Percentiles rank a stretch among this genome's conserved stretches.
phyloP scores from a whole-genome alignment of 2,797 vertebrate species.

The Poecilia picta region DNA sequence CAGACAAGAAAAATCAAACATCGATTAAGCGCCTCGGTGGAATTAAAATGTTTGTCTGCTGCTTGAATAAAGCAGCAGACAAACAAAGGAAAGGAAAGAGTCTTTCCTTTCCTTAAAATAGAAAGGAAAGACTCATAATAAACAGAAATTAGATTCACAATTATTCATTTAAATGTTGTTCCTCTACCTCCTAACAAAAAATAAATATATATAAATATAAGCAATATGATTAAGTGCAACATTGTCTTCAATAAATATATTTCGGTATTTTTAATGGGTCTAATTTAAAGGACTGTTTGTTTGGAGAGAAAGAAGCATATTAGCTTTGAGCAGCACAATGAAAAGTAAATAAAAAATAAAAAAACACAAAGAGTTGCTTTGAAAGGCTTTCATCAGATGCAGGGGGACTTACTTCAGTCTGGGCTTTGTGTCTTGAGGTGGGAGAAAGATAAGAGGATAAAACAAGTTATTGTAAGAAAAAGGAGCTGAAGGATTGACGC shows the following conservation, averaged over 20 bases:
- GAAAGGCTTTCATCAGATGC: constrained; percentile 2
- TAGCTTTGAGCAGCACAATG: not conserved
- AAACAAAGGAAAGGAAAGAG: too few relatives aligned
- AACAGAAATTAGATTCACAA: not conserved
- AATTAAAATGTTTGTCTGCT: not conserved
- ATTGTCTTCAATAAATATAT: not conserved
- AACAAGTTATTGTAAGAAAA: not conserved
- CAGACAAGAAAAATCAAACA: not conserved
- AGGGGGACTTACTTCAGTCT: not conserved
- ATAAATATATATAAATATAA: not conserved
- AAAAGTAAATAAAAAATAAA: too few relatives aligned
- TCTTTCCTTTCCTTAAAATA: not conserved
- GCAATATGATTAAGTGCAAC: not conserved
- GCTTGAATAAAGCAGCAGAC: not conserved
- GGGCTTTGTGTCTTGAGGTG: not conserved
- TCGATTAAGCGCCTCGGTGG: not conserved
- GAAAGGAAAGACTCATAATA: not conserved
- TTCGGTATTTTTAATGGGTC: not conserved
- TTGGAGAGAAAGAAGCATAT: not conserved
- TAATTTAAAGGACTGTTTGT: too few relatives aligned
- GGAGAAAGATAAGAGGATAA: not conserved
- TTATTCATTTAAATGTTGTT: not conserved
- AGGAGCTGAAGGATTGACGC: not conserved
- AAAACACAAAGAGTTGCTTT: not conserved
- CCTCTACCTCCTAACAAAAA: not conserved